These are phyloP conservation scores for Nasonia giraulti DNA, from an alignment of 1,140 invertebrate genomes.

Conservation along the genomic window DNA sequence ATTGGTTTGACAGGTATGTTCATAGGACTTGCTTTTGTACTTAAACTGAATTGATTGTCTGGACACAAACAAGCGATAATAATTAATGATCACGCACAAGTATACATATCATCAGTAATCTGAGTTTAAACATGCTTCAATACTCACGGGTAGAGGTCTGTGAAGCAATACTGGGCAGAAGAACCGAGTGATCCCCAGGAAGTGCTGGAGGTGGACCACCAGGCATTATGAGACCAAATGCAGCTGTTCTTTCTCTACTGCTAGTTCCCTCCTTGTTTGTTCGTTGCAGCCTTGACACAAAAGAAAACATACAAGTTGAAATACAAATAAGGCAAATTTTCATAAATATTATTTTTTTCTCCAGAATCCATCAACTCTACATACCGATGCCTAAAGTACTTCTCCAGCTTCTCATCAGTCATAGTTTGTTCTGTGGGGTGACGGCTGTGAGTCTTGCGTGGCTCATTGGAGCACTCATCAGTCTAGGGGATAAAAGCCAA, in stretches of 20 bases:
- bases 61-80: slow-evolving; percentile 17
- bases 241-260: slow-evolving; percentile 73
- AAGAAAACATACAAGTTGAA: neutral
- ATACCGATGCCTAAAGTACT: slow-evolving; percentile 75
- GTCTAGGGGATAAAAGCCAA: slow-evolving; percentile 72
- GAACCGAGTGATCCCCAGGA: slow-evolving; percentile 71
- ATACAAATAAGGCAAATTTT: neutral
- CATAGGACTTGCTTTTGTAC: slow-evolving; percentile 77
- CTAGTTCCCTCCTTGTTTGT: slow-evolving; percentile 73
- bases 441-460: slow-evolving; percentile 72
- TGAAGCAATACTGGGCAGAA: slow-evolving; percentile 71
- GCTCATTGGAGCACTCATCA: slow-evolving; percentile 79
- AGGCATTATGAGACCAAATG: slow-evolving; percentile 73
- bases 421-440: slow-evolving; percentile 70
- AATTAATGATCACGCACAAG: neutral
- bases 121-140: neutral
- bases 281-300: slow-evolving; percentile 68
- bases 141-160: slow-evolving; percentile 69
- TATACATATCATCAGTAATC: neutral
- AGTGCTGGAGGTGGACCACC: slow-evolving; percentile 71
- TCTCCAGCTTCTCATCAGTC: slow-evolving; percentile 75
- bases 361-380: neutral
- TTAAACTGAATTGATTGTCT: slow-evolving; percentile 73
- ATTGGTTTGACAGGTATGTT: slow-evolving; percentile 77
- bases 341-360: neutral